phyloP scores from a whole-genome alignment of 92 coral and sea anemone species.

The Zoanthus sansibaricus region DNA sequence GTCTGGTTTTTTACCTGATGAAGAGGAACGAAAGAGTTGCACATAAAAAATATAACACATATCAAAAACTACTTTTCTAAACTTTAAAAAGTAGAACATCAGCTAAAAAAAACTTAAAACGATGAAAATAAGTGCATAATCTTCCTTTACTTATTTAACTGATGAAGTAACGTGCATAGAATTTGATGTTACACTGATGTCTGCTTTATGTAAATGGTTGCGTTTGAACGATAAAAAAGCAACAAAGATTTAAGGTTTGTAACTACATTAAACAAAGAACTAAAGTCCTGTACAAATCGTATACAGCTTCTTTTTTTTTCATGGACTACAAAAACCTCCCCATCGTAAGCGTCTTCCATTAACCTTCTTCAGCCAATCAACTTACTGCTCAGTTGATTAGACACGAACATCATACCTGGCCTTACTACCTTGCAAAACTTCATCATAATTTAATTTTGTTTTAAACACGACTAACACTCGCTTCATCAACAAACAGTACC shows the following conservation, averaged over 20 bases:
- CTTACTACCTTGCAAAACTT: conserved; percentile 71
- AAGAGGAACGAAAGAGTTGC: not conserved
- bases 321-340: conserved; percentile 82
- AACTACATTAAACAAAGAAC: no score
- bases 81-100: no score
- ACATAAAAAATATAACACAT: not conserved
- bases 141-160: no score
- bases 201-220: no score
- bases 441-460: conserved; percentile 65
- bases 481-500: conserved; percentile 81
- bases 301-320: conserved; percentile 85
- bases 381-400: no score
- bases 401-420: conserved; percentile 87
- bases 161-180: no score
- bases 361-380: conserved; percentile 89
- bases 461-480: conserved; percentile 62
- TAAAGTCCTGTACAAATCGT: conserved; percentile 39
- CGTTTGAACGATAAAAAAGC: no score
- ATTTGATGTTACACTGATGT: no score
- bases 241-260: no score
- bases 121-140: no score
- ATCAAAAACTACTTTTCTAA: not conserved
- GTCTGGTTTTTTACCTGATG: conserved; percentile 58
- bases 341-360: conserved; percentile 77
- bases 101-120: no score